Evolutionary conservation across 2,888 invertebrate genomes (phyloP).

Genomic region (Drosophila nigricruria): DNA sequence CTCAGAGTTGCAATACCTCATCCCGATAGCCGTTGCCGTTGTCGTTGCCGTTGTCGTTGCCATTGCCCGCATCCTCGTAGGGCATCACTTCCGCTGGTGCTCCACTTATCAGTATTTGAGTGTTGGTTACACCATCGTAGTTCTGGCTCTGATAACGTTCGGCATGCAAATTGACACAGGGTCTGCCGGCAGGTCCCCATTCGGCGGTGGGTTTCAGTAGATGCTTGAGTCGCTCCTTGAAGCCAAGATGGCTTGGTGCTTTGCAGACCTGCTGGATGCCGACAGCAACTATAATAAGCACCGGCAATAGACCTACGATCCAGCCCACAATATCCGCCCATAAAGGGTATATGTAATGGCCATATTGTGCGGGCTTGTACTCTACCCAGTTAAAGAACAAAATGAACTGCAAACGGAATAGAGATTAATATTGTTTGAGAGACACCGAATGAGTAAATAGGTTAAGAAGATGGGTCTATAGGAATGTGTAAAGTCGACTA

Average conservation of each 20-base stretch:
- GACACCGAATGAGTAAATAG: too few species aligned
- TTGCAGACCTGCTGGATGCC: conserved; percentile 87
- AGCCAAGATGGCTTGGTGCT: conserved; percentile 87
- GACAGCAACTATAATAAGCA: conserved; percentile 88
- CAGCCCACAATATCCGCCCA: conserved; percentile 93
- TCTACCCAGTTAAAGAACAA: conserved; percentile 92
- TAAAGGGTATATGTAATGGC: conserved; percentile 91
- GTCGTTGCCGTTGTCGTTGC: conserved; percentile 24
- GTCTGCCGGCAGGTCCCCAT: conserved; percentile 88
- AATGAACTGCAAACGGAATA: conserved; percentile 87
- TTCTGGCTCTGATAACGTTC: conserved; percentile 83
- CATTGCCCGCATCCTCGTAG: conserved; percentile 62
- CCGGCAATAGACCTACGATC: conserved; percentile 90
- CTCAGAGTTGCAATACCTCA: conserved; percentile 86
- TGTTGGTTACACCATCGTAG: conserved; percentile 86
- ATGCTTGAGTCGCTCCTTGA: conserved; percentile 87
- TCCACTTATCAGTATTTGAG: conserved; percentile 85
- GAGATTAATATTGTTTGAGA: not conserved
- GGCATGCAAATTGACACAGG: conserved; percentile 81
- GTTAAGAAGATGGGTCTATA: too few species aligned
- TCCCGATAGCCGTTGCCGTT: conserved; percentile 66
- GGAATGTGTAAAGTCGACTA: too few species aligned
- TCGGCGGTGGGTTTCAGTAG: conserved; percentile 89
- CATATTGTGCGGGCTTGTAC: conserved; percentile 90
- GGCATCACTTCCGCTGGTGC: conserved; percentile 57